Conservation (phyloP, 2,113 vertebrate genomes). For the Burhinus bistriatus region DNA sequence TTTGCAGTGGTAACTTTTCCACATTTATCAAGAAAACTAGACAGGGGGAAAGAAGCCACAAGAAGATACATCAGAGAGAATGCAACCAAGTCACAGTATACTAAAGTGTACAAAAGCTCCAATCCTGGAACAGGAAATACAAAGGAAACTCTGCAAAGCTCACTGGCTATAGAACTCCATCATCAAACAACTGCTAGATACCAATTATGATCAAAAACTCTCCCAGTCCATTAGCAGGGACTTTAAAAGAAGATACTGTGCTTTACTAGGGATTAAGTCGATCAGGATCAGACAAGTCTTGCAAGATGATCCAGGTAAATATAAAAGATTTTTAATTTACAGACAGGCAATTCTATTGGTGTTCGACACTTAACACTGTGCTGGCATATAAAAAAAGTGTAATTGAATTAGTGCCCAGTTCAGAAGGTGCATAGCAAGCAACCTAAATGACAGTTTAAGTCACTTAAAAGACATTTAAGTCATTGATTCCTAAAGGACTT, state of each 20-base stretch:
- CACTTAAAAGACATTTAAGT: background rate
- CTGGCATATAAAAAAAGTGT: background rate
- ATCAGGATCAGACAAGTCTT: background rate
- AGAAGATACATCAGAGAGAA: background rate
- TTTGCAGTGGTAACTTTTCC: background rate
- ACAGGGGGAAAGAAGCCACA: background rate
- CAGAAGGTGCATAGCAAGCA: background rate
- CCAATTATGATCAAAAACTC: background rate
- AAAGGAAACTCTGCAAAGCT: background rate
- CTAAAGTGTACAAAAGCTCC: background rate
- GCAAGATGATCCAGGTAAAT: background rate
- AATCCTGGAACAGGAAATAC: background rate
- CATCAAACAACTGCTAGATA: conserved; percentile 11
- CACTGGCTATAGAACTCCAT: background rate
- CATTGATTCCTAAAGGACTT: background rate
- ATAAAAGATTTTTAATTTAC: background rate
- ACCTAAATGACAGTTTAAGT: background rate
- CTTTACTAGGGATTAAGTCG: background rate
- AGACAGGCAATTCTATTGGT: background rate
- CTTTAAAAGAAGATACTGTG: background rate
- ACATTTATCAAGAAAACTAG: background rate
- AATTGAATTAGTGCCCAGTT: background rate
- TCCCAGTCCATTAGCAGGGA: background rate
- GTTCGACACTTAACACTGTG: background rate
- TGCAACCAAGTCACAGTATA: background rate